These are phyloP conservation scores for Chionomys nivalis DNA, from an alignment of 2,113 vertebrate genomes.

Conservation along the genomic window DNA sequence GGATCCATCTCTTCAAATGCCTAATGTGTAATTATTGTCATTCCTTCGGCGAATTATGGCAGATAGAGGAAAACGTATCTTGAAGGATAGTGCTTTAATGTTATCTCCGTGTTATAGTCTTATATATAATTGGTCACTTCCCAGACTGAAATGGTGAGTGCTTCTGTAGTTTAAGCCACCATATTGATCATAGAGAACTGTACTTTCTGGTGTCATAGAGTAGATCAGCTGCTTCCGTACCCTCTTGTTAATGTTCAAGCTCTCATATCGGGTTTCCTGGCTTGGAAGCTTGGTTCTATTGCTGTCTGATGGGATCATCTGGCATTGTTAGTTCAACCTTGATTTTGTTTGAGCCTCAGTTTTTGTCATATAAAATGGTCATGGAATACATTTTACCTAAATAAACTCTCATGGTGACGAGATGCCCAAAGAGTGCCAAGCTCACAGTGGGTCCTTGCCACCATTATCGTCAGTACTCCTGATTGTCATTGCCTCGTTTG, in stretches of 20 bases:
- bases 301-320: not conserved
- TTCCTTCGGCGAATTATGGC: conserved; percentile 50
- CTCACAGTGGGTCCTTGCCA: not conserved
- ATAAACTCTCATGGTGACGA: not conserved
- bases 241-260: not conserved
- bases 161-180: conserved; percentile 63
- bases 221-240: conserved; percentile 43
- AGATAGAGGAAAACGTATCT: conserved; percentile 13
- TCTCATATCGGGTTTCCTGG: not conserved
- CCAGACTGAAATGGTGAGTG: conserved; percentile 9
- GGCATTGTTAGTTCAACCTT: not conserved
- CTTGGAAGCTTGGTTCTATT: not conserved
- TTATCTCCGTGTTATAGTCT: conserved; percentile 52
- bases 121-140: not conserved
- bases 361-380: not conserved
- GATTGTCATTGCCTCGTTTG: conserved; percentile 64
- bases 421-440: not conserved
- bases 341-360: not conserved
- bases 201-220: conserved; percentile 59
- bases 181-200: conserved; percentile 27
- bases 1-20: conserved; percentile 51
- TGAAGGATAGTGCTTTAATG: conserved; percentile 45
- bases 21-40: conserved; percentile 56
- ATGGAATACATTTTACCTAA: not conserved
- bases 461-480: not conserved